Conservation (phyloP, 1,140 invertebrate species). For the Ruditapes philippinarum region DNA sequence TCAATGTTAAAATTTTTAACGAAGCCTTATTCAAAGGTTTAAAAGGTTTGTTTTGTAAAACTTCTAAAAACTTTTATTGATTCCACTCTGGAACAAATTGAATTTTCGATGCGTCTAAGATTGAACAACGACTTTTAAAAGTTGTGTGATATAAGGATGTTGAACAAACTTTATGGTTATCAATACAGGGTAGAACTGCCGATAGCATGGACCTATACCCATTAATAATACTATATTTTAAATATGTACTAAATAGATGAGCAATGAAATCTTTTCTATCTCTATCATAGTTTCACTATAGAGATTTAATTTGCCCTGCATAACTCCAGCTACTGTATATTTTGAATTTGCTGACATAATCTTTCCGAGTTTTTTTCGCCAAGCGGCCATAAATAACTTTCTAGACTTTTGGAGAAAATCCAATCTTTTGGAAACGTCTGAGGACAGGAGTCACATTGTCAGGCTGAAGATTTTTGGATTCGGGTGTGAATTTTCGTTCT, state of each 20-base stretch:
- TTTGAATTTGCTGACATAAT: constrained; percentile 30
- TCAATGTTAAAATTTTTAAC: constrained; percentile 1
- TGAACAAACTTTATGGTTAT: constrained; percentile 26
- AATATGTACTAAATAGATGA: constrained; percentile 22
- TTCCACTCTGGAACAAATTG: not conserved
- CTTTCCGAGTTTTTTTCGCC: too few species aligned
- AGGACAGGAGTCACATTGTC: too few species aligned
- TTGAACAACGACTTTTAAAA: constrained; percentile 52
- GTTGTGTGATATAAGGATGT: constrained; percentile 33
- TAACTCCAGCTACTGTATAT: constrained; percentile 1
- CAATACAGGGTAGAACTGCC: constrained; percentile 31
- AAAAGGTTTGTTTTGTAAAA: constrained; percentile 3
- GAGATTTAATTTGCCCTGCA: constrained; percentile 61
- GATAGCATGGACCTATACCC: constrained; percentile 65
- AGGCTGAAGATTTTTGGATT: too few species aligned
- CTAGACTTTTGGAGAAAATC: too few species aligned
- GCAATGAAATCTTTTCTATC: constrained; percentile 53
- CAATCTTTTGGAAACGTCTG: too few species aligned
- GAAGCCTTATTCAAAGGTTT: constrained; percentile 24
- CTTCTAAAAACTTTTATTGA: not conserved
- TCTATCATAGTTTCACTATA: constrained; percentile 44
- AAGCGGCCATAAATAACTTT: too few species aligned
- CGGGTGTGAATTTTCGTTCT: not conserved
- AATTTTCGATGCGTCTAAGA: not conserved
- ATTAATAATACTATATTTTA: constrained; percentile 62